Percentiles rank a stretch among this genome's conserved stretches.
These are phyloP conservation scores for Drosophila nigromelanica DNA, from an alignment of 1,140 invertebrate genomes.

Conservation along the genomic window DNA sequence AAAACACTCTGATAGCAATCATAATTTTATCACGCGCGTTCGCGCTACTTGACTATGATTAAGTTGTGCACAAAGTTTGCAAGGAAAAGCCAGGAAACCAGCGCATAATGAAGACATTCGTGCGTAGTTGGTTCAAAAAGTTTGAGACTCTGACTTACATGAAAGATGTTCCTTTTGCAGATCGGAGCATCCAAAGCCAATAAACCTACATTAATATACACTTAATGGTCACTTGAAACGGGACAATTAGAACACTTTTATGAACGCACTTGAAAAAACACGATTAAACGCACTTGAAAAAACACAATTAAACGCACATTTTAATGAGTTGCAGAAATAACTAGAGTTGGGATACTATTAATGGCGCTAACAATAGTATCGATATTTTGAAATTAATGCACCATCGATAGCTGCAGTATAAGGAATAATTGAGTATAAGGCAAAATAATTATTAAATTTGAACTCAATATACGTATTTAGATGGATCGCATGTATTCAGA, in stretches of 20 bases:
- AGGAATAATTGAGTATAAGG: too few relatives aligned
- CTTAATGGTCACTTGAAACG: slow-evolving; percentile 61
- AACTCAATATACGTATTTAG: too few relatives aligned
- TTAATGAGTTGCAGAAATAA: too few relatives aligned
- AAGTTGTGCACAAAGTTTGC: slow-evolving; percentile 77
- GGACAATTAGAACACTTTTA: too few relatives aligned
- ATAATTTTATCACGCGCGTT: slow-evolving; percentile 73
- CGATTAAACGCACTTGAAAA: too few relatives aligned
- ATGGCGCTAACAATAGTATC: too few relatives aligned
- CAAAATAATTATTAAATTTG: too few relatives aligned
- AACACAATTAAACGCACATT: slow-evolving; percentile 18
- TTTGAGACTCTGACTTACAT: slow-evolving; percentile 23
- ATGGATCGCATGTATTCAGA: too few relatives aligned
- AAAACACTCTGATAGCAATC: slow-evolving; percentile 54
- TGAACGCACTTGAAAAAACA: slow-evolving; percentile 52
- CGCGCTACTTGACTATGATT: slow-evolving; percentile 67
- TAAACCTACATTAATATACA: slow-evolving; percentile 69
- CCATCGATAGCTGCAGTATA: too few relatives aligned
- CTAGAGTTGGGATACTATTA: too few relatives aligned
- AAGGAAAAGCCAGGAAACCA: slow-evolving; percentile 14
- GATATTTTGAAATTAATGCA: too few relatives aligned
- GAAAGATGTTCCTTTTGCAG: slow-evolving; percentile 10
- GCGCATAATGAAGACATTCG: slow-evolving; percentile 40
- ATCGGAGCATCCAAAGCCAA: slow-evolving; percentile 37
- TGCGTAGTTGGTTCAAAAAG: slow-evolving; percentile 39